Percentiles rank a stretch among this genome's conserved stretches.
Conservation (phyloP, 2,888 invertebrate species). For the Mythimna albipuncta region DNA sequence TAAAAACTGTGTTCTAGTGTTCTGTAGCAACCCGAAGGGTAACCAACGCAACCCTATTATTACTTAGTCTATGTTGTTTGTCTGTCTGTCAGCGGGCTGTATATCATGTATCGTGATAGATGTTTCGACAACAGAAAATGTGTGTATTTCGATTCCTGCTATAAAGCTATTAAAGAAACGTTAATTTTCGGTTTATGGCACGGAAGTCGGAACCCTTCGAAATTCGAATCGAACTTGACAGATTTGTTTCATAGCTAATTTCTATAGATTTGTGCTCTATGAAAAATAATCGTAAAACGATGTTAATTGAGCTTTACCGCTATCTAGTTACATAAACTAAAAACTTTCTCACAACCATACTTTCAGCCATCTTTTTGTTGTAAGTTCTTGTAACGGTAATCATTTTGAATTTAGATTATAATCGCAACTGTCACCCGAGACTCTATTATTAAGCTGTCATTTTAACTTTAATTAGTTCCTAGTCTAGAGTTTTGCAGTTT, state of each 20-base stretch:
- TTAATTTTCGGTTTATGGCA: too few relatives aligned
- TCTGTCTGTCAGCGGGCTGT: too few relatives aligned
- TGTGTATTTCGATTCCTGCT: too few relatives aligned
- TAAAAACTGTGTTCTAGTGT: too few relatives aligned
- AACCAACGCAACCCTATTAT: too few relatives aligned
- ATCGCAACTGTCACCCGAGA: background rate
- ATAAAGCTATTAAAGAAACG: too few relatives aligned
- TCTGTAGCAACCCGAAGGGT: too few relatives aligned
- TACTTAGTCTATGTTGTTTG: too few relatives aligned
- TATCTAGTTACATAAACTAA: conserved; percentile 10
- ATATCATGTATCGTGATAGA: too few relatives aligned
- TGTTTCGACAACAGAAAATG: too few relatives aligned
- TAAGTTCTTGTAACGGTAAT: background rate
- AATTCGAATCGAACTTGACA: too few relatives aligned
- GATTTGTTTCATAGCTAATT: background rate
- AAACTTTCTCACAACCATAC: background rate
- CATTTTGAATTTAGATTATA: conserved; percentile 1
- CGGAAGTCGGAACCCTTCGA: too few relatives aligned
- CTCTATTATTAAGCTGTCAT: conserved; percentile 13
- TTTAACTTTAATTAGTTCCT: conserved; percentile 17
- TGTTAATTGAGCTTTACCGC: background rate
- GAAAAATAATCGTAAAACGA: background rate
- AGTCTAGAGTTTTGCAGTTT: background rate
- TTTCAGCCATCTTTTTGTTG: background rate
- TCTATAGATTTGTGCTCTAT: background rate